Base-by-base conservation (phyloP, 2,888 invertebrate species). In the Labia minor region DNA sequence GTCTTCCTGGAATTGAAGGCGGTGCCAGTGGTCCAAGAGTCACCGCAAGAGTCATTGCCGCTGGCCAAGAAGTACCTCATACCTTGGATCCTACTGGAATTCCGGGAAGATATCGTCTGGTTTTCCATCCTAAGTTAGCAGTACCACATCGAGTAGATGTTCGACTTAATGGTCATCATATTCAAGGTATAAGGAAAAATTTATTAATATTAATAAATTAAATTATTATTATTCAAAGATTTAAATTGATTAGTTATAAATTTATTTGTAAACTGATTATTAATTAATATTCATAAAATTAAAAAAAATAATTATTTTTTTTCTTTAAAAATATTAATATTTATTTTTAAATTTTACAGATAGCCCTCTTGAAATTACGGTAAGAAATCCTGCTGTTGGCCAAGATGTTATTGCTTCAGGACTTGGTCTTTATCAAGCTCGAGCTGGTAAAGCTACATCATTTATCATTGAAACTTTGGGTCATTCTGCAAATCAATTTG, bases 401-500 rank as follows among this genome's bases (percentile, higher is more conserved):
- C 85, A 88, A 68, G 88, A 89, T 78, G 86, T 89, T 21, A 83
- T 86, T 10, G 87, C 92, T 2, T 88, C 88, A 37, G 91, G 92
- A 0, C 77, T 89, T 62, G 94, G 94, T 0, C 79, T 95, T 18
- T 93, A 95, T 78, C 92, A 93, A 75, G 88, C 93, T 11, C 85
- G 89, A 72, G 86, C 90, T 21, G 87, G 89, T 19, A 86, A 88
- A 75, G 87, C 90, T 1, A 89, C 92, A 0, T 89, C 89, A 0
- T 95, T 95, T 79, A 87, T 90, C 63, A 92, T 96, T 69, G 92
- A 93, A 76, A 94, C 94, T 0, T 82, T 91, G 6, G 92, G 92
- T 2, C 82, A 89, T 64, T 87, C 90, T 1, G 90, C 90, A 1
- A 81, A 93, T 67, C 93, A 94, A 76, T 94, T 95, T 75, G 95